Evolutionary conservation across 1,140 invertebrate genomes (phyloP).

Genomic region (Sycobia sp.): DNA sequence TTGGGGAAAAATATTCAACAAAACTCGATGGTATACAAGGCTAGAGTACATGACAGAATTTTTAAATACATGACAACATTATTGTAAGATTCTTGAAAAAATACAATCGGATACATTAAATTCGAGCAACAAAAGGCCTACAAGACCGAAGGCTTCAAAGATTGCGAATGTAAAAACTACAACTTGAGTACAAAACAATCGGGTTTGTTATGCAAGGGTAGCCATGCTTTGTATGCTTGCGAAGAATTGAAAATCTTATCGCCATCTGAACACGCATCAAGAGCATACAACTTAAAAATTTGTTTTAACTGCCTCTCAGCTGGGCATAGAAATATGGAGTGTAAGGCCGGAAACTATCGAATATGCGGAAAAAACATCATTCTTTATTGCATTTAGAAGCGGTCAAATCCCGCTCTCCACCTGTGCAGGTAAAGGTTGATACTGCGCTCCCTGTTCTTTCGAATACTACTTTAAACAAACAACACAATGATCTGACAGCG

Average conservation of each 20-base stretch:
- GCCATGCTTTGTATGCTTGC: neutral
- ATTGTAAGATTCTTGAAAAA: too few relatives aligned
- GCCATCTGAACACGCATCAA: neutral
- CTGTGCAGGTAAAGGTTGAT: too few relatives aligned
- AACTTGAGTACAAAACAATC: too few relatives aligned
- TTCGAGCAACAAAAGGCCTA: too few relatives aligned
- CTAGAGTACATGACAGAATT: too few relatives aligned
- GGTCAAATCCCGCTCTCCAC: neutral
- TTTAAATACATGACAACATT: too few relatives aligned
- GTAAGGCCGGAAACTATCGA: neutral
- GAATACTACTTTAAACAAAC: neutral
- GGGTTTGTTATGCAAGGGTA: neutral
- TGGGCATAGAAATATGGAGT: neutral
- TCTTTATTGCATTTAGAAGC: neutral
- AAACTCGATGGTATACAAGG: neutral
- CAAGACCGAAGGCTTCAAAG: too few relatives aligned
- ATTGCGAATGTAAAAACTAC: too few relatives aligned
- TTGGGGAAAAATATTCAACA: slow-evolving; percentile 22
- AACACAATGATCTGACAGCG: slow-evolving; percentile 4
- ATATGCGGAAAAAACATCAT: too few relatives aligned
- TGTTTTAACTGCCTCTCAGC: neutral
- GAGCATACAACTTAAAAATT: neutral
- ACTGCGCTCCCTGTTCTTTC: neutral
- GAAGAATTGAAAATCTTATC: neutral
- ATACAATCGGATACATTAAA: too few relatives aligned